Conservation (phyloP, 2,797 vertebrate species). For the Tympanoctomys barrerae region DNA sequence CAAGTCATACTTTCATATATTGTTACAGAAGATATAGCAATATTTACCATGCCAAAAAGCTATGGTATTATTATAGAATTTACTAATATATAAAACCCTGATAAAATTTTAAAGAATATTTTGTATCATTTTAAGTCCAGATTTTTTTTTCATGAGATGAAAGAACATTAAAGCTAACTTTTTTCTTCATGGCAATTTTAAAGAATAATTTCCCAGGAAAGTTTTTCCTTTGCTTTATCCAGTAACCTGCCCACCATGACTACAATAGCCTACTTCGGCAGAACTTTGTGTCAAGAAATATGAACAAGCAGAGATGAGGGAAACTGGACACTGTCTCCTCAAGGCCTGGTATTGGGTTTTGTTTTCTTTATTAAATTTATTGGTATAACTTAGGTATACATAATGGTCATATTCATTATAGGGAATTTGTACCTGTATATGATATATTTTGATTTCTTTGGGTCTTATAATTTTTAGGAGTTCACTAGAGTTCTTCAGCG, state of each 20-base stretch:
- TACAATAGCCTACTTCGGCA: neutral
- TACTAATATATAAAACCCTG: slow-evolving; percentile 21
- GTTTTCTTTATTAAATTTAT: neutral
- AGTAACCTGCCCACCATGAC: neutral
- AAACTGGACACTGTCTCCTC: neutral
- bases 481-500: neutral
- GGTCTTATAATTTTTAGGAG: neutral
- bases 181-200: slow-evolving; percentile 51
- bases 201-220: slow-evolving; percentile 49
- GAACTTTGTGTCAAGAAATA: slow-evolving; percentile 33
- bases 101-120: slow-evolving; percentile 28
- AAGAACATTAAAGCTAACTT: slow-evolving; percentile 24
- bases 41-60: slow-evolving; percentile 28
- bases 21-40: slow-evolving; percentile 53
- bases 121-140: slow-evolving; percentile 56
- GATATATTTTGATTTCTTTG: neutral
- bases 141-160: slow-evolving; percentile 50
- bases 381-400: neutral
- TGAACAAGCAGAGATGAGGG: neutral
- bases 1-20: slow-evolving; percentile 62
- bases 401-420: neutral
- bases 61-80: slow-evolving; percentile 55
- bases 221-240: slow-evolving; percentile 28
- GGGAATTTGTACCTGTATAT: neutral
- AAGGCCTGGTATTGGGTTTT: neutral